phyloP scores from a whole-genome alignment of 53 echinoderm and acorn worm genomes.

The Mesocentrotus franciscanus region DNA sequence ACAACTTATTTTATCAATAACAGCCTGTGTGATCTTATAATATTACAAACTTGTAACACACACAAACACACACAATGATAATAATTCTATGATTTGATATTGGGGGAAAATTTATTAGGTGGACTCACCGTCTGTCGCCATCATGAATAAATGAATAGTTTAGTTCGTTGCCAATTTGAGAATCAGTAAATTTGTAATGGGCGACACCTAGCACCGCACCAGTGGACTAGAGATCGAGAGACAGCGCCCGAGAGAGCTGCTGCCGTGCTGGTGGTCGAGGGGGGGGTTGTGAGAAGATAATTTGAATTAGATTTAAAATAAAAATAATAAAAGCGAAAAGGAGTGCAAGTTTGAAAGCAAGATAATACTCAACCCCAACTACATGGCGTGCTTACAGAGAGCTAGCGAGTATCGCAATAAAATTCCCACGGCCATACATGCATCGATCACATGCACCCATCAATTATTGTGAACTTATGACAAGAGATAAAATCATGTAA shows the following conservation, averaged over 20 bases:
- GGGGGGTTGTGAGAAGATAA: neutral
- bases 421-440: accelerated
- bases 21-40: neutral
- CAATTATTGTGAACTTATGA: no score
- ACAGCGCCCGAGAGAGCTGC: neutral
- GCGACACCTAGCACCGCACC: no score
- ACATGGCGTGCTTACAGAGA: no score
- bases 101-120: neutral
- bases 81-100: neutral
- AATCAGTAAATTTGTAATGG: no score
- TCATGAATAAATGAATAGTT: neutral
- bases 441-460: no score
- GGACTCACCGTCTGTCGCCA: neutral
- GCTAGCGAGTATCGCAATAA: no score
- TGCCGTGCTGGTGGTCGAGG: no score
- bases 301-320: neutral
- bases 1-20: neutral
- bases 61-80: neutral
- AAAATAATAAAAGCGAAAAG: neutral
- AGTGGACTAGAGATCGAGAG: no score
- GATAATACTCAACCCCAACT: no score
- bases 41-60: neutral
- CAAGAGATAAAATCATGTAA: no score
- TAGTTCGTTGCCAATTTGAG: neutral
- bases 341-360: no score